Conservation (phyloP, 1,140 invertebrate genomes). For the Nomia melanderi region DNA sequence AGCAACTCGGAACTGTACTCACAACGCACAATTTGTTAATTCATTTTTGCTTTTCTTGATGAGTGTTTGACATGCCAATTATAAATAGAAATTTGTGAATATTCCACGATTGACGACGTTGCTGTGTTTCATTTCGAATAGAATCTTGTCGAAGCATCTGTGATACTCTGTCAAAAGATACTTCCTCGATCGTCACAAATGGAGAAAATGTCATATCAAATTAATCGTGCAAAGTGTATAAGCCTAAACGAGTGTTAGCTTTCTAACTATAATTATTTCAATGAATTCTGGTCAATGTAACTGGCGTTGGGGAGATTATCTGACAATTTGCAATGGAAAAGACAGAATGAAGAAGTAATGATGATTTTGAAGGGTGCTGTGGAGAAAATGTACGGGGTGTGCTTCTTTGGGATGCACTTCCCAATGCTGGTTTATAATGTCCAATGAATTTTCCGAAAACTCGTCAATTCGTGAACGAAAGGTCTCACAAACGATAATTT, state of each 20-base stretch:
- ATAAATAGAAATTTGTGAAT: no score
- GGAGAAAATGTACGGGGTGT: no score
- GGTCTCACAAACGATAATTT: constrained; percentile 2
- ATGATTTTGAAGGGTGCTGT: no score
- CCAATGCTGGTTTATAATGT: constrained; percentile 12
- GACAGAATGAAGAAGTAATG: neutral
- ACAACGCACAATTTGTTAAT: no score
- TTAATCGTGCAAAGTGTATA: constrained; percentile 3
- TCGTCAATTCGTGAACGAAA: constrained; percentile 20
- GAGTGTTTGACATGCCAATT: no score
- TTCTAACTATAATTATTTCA: constrained; percentile 3
- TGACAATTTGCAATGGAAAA: neutral
- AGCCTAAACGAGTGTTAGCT: constrained; percentile 32
- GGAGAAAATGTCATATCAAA: constrained; percentile 35
- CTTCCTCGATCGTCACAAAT: neutral
- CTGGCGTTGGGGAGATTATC: constrained; percentile 9
- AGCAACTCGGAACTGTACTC: no score
- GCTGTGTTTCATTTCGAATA: neutral
- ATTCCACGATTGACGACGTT: no score
- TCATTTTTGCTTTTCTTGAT: no score
- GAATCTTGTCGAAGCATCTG: neutral
- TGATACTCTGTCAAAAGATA: neutral
- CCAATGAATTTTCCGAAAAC: neutral
- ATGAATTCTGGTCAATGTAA: constrained; percentile 17
- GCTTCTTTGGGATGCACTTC: neutral